Percentiles rank a stretch among this genome's conserved stretches.
phyloP scores from a whole-genome alignment of 2,797 vertebrate species.

The Enteromius treurensis region DNA sequence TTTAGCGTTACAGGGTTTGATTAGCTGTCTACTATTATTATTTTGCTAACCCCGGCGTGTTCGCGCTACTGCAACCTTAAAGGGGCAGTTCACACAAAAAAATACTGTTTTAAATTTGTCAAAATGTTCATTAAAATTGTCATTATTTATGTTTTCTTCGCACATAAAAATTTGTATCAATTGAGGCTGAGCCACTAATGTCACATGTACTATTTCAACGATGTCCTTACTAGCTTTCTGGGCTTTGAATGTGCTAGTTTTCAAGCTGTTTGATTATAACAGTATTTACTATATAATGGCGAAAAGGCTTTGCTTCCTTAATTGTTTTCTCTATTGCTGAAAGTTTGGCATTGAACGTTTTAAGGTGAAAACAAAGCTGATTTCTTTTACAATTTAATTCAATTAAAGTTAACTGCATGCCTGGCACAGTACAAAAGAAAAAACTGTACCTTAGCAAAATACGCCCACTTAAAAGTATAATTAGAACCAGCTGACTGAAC shows the following conservation, averaged over 20 bases:
- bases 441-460: constrained; percentile 15
- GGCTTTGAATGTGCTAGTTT: background rate
- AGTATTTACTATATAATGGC: background rate
- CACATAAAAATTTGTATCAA: too few relatives aligned
- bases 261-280: background rate
- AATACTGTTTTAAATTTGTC: too few relatives aligned
- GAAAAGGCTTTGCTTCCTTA: background rate
- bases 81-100: background rate
- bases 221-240: too few relatives aligned
- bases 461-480: constrained; percentile 22
- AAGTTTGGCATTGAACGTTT: background rate
- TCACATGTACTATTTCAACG: too few relatives aligned
- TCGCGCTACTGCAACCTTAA: background rate
- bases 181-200: too few relatives aligned
- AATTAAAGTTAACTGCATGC: background rate
- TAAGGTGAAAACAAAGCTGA: background rate
- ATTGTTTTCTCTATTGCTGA: background rate
- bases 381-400: constrained; percentile 2
- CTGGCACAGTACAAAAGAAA: constrained; percentile 15
- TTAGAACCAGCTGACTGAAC: constrained; percentile 27
- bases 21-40: constrained; percentile 28
- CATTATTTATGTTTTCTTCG: too few relatives aligned
- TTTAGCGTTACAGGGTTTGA: constrained; percentile 37
- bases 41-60: constrained; percentile 15
- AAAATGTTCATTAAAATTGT: too few relatives aligned